phyloP scores from a whole-genome alignment of 2,797 vertebrate genomes.

The Chelidonichthys spinosus region DNA sequence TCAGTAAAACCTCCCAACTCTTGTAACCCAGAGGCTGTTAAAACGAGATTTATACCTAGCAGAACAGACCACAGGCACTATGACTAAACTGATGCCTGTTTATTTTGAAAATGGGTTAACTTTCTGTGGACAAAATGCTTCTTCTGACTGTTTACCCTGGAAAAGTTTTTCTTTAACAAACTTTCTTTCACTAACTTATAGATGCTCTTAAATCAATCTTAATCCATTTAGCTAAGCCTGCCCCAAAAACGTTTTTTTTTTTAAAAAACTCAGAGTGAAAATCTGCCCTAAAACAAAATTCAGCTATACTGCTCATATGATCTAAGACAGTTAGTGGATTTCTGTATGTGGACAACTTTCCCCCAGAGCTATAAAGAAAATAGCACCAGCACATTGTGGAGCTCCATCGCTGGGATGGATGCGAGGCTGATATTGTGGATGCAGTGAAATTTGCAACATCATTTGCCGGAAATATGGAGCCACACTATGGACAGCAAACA shows the following conservation, averaged over 20 bases:
- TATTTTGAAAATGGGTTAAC: conserved; percentile 61
- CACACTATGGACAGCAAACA: conserved; percentile 19
- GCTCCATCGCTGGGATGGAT: conserved; percentile 33
- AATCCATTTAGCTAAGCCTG: conserved; percentile 76
- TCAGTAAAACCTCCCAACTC: conserved; percentile 49
- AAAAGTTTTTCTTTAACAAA: conserved; percentile 52
- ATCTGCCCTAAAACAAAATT: conserved; percentile 61
- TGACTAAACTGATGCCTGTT: conserved; percentile 61
- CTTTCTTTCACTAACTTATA: conserved; percentile 56
- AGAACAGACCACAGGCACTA: conserved; percentile 64
- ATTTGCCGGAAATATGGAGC: conserved; percentile 30
- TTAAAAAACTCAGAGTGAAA: conserved; percentile 40
- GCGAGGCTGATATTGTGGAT: conserved; percentile 28
- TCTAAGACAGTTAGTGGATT: conserved; percentile 55
- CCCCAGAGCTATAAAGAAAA: conserved; percentile 49
- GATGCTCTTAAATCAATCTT: conserved; percentile 61
- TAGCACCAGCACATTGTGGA: conserved; percentile 26
- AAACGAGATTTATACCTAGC: conserved; percentile 55
- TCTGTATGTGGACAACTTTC: conserved; percentile 38
- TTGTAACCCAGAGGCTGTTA: conserved; percentile 52
- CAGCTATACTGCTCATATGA: conserved; percentile 50
- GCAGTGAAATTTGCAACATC: conserved; percentile 35
- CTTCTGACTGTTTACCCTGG: conserved; percentile 32
- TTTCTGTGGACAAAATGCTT: conserved; percentile 54
- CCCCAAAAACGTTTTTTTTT: conserved; percentile 49